phyloP scores from a whole-genome alignment of 2,888 invertebrate genomes.

The Drosophila infuscata region DNA sequence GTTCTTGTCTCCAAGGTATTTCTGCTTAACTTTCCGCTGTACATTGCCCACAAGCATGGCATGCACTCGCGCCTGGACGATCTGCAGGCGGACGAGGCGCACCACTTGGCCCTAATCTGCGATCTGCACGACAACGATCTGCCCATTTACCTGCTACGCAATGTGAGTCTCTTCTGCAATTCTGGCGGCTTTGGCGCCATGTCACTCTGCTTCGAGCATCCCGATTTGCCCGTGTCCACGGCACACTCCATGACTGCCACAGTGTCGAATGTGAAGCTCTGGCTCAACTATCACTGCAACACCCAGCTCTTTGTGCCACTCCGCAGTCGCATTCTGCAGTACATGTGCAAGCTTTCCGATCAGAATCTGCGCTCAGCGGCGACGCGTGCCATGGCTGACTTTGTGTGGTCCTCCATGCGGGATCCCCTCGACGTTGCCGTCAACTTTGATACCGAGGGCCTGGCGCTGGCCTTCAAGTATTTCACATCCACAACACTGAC shows the following conservation, averaged over 20 bases:
- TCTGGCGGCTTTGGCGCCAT: constrained; percentile 95
- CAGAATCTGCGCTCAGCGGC: constrained; percentile 95
- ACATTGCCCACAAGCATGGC: constrained; percentile 94
- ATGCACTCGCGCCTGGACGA: constrained; percentile 93
- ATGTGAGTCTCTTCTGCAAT: constrained; percentile 97
- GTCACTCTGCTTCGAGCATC: constrained; percentile 94
- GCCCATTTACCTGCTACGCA: constrained; percentile 94
- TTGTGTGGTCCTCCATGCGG: constrained; percentile 98
- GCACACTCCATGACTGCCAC: constrained; percentile 97
- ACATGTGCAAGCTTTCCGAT: constrained; percentile 97
- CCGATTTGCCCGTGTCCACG: constrained; percentile 92
- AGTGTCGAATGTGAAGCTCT: constrained; percentile 95
- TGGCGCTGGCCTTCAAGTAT: constrained; percentile 97
- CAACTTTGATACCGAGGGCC: constrained; percentile 95
- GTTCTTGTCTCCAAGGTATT: constrained; percentile 95
- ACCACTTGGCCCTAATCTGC: constrained; percentile 87
- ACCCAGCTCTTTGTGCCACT: constrained; percentile 95
- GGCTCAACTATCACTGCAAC: constrained; percentile 96
- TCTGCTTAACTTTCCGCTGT: constrained; percentile 94
- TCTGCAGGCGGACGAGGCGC: constrained; percentile 92
- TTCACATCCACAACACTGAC: constrained; percentile 97
- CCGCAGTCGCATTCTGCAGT: constrained; percentile 93
- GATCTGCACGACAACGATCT: constrained; percentile 97
- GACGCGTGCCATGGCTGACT: constrained; percentile 97
- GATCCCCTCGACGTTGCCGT: constrained; percentile 94